phyloP scores from a whole-genome alignment of 2,797 vertebrate species.

The Leptatherina wallacei region DNA sequence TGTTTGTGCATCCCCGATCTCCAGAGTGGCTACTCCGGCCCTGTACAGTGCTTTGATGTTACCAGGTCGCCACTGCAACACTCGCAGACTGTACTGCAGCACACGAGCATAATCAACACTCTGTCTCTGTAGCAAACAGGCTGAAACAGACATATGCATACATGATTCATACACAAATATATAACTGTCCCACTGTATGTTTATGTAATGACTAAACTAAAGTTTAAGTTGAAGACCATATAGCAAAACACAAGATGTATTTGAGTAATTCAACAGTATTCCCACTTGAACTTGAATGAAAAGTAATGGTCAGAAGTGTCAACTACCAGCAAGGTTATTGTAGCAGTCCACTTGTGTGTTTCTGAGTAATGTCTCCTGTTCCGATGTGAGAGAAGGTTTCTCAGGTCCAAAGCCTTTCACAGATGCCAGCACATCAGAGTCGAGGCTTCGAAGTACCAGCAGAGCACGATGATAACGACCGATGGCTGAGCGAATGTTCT shows the following conservation, averaged over 20 bases:
- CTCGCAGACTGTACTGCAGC: constrained; percentile 88
- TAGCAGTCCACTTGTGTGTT: constrained; percentile 90
- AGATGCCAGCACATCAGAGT: constrained; percentile 79
- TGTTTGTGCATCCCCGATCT: constrained; percentile 86
- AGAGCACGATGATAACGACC: constrained; percentile 89
- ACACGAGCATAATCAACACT: constrained; percentile 88
- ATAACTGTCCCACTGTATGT: not conserved
- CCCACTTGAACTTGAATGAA: not conserved
- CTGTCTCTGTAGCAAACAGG: constrained; percentile 89
- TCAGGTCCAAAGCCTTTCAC: constrained; percentile 83
- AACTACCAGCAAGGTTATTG: constrained; percentile 91
- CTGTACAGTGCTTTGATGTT: constrained; percentile 91
- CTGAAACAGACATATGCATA: constrained; percentile 68
- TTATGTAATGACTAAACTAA: not conserved
- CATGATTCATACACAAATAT: not conserved
- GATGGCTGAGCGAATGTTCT: constrained; percentile 86
- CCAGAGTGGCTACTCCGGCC: constrained; percentile 88
- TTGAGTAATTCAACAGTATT: not conserved
- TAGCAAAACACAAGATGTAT: not conserved
- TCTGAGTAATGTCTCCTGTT: constrained; percentile 83
- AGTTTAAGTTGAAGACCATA: not conserved
- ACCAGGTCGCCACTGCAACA: constrained; percentile 83
- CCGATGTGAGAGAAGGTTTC: constrained; percentile 72
- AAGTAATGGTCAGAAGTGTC: not conserved
- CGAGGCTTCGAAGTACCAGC: constrained; percentile 87